Percentiles rank a stretch among this genome's conserved stretches.
These are phyloP conservation scores for Miniopterus natalensis DNA, from an alignment of 2,113 vertebrate genomes.

Conservation along the genomic window DNA sequence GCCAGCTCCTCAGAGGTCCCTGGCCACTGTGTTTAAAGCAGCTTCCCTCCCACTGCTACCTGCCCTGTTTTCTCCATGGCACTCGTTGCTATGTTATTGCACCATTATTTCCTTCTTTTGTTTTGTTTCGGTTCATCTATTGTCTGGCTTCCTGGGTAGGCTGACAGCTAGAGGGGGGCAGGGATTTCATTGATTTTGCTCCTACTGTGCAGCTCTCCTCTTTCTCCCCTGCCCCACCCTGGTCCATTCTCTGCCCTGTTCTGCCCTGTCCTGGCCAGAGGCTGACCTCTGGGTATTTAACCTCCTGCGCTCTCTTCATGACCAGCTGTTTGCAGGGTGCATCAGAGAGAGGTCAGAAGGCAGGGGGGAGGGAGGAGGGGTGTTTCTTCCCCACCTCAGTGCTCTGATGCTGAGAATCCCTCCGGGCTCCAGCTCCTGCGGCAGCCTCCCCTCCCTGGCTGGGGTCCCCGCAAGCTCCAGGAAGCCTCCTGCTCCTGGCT, in stretches of 20 bases:
- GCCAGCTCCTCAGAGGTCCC: neutral
- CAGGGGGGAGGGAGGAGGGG: neutral
- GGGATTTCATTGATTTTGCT: neutral
- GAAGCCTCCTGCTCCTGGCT: rapidly evolving
- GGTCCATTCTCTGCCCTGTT: neutral
- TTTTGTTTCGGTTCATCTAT: neutral
- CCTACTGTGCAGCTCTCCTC: neutral
- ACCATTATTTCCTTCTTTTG: neutral
- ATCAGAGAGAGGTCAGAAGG: neutral
- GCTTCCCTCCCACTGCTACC: neutral
- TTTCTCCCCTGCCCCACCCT: neutral
- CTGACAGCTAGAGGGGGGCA: neutral
- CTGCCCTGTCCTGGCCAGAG: neutral
- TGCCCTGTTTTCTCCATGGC: rapidly evolving
- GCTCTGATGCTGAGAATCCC: neutral
- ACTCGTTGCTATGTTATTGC: rapidly evolving
- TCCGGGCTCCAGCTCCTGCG: rapidly evolving
- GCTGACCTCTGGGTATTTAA: neutral
- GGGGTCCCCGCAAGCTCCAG: rapidly evolving
- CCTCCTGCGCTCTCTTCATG: neutral
- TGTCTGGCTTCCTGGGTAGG: neutral
- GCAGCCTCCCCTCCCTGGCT: neutral
- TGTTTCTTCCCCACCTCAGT: neutral
- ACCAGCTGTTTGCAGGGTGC: neutral
- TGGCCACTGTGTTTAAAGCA: neutral